Evolutionary conservation across 2,113 vertebrate genomes (phyloP).

Genomic region (Zosterops lateralis): DNA sequence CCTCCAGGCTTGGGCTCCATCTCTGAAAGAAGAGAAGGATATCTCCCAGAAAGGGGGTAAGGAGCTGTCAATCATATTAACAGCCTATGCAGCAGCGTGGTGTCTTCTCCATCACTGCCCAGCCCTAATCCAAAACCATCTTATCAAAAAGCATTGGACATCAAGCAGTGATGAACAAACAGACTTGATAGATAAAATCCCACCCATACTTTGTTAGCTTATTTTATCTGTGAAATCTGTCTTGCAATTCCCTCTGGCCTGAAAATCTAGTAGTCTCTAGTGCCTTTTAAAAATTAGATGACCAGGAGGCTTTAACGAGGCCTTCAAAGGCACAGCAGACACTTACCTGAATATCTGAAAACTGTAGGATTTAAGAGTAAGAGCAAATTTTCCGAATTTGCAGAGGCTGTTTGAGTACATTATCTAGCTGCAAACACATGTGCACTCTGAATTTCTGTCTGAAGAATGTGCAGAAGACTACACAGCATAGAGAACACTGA

Average conservation of each 20-base stretch:
- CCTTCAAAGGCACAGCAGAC: background rate
- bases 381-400: background rate
- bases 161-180: background rate
- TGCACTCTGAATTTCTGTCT: background rate
- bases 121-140: background rate
- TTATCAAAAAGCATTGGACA: background rate
- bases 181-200: background rate
- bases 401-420: background rate
- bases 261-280: background rate
- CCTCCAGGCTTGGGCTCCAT: background rate
- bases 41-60: background rate
- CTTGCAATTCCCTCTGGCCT: background rate
- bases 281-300: background rate
- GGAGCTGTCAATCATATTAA: background rate
- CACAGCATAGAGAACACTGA: background rate
- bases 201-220: background rate
- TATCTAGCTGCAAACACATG: background rate
- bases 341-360: background rate
- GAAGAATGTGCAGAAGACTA: background rate
- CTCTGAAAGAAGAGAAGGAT: background rate
- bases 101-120: background rate
- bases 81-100: background rate
- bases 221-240: background rate
- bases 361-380: background rate
- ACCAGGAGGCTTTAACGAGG: background rate